Evolutionary conservation across 2,888 invertebrate genomes (phyloP), one percentile per base, ranked within the genome.

Genomic region (Xanthia icteritia): DNA sequence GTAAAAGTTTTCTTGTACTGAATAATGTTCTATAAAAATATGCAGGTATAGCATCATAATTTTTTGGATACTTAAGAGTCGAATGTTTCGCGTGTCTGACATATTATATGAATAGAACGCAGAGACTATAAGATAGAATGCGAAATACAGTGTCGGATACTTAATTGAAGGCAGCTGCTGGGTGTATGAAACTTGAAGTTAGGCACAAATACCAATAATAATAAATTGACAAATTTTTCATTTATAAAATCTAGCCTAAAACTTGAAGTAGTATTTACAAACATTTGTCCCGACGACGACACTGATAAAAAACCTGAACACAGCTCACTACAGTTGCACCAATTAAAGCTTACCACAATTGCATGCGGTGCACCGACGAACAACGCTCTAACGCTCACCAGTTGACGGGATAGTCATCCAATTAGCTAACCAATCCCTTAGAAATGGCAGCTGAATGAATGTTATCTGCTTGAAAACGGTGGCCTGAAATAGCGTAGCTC

Each of bases 311-410:
- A 17, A 27, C 48, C 17, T 4, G 45, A 63, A 70, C 13, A 45
- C 2, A 23, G 20, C 5, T 8, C 27, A 17, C 20, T 17, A 36
- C 39, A 78, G 61, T 36, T 36, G 2, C 15, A 20, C 39, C 54
- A 77, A 77, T 77, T 63, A 77, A 48, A 78, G 78, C n/a, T 64
- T 42, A 11, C 15, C 61, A 45, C 45, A 5, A 70, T 69, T 63
- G 61, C 39, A 56, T 1, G 42, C 13, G 54, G 31, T 31, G 13
- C 11, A 51, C 72, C n/a, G 48, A 58, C 27, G 17, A 39, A 63
- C 61, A 69, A 31, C n/a, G 20, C 45, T 77, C 61, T n/a, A 9
- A 63, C 54, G 54, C 5, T 31, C 31, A 54, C 17, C 36, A 31
- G 56, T 72, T 64, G 42, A 78, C 23, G 13, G 27, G 17, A 6